Base-by-base conservation (phyloP, 2,797 vertebrate genomes). In the Semotilus atromaculatus region DNA sequence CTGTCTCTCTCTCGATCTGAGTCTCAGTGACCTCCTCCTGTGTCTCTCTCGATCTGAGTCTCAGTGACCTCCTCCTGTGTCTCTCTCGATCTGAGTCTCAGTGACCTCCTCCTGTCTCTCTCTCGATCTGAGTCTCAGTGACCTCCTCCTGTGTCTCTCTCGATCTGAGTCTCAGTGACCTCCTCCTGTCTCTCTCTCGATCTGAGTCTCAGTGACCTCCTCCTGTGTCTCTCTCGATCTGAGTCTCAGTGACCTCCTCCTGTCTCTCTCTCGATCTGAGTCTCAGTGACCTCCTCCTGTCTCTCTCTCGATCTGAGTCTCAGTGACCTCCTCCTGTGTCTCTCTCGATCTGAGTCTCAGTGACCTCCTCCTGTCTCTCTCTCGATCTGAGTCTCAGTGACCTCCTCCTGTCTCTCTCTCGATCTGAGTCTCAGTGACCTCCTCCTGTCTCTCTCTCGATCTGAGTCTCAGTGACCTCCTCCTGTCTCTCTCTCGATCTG, bases 221-320 rank as follows among this genome's bases (percentile, higher is more conserved):
- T 58, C 26, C 58, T 79, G 48, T 72, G 3, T 72, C 74, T 64
- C 80, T 79, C 14, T n/a, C n/a, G n/a, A n/a, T n/a, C n/a, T n/a
- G n/a, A n/a, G n/a, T n/a, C n/a, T n/a, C 31, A 31, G 31, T 31
- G 1, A 31, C 29, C 16, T 76, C 23, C 64, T 58, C 26, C 58
- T 79, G 48, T 72, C 3, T 72, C 74, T 64, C 80, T 79, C 14
- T n/a, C n/a, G n/a, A n/a, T n/a, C n/a, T n/a, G n/a, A n/a, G n/a
- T n/a, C n/a, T n/a, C 31, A 31, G 31, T 31, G 1, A 31, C 29
- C 16, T 76, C 23, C 64, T 58, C 26, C 58, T 79, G 48, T 72
- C 3, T 72, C 74, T 64, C 80, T 79, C 14, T n/a, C n/a, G n/a
- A n/a, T n/a, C n/a, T n/a, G n/a, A n/a, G n/a, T n/a, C n/a, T n/a